These are phyloP conservation scores for Phoeniculus purpureus DNA, from an alignment of 2,797 vertebrate genomes.

Conservation along the genomic window DNA sequence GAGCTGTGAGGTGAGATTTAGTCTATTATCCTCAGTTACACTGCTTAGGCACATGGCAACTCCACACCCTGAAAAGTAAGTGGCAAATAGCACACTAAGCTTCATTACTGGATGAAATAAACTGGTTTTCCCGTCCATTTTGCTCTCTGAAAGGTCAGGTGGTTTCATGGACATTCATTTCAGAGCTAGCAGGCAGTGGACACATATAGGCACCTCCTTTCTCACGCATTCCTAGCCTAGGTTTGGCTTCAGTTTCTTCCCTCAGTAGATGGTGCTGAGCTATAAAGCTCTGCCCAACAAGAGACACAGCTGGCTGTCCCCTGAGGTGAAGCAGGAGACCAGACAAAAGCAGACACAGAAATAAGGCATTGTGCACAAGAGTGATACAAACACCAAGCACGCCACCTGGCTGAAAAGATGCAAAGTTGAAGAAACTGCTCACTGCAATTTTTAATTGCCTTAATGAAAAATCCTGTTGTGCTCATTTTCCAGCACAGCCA, in stretches of 20 bases:
- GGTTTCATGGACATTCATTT: not conserved
- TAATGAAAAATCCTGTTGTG: not conserved
- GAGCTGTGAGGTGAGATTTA: not conserved
- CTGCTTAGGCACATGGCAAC: not conserved
- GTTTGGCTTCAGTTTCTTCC: not conserved
- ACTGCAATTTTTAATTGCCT: not conserved
- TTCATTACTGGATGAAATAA: not conserved
- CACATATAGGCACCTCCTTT: not conserved
- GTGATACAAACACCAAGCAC: constrained; percentile 1
- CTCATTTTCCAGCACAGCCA: not conserved
- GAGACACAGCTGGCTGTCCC: not conserved
- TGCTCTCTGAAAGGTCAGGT: not conserved
- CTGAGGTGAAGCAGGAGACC: not conserved
- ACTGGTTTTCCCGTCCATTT: not conserved
- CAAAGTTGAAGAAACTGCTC: not conserved
- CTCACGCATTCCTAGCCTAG: not conserved
- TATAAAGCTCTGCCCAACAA: not conserved
- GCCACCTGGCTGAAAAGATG: constrained; percentile 33
- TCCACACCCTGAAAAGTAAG: not conserved
- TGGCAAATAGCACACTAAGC: not conserved
- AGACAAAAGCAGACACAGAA: not conserved
- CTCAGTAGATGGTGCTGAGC: not conserved
- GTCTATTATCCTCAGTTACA: not conserved
- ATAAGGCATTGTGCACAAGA: not conserved
- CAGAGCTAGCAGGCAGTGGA: not conserved